phyloP scores from a whole-genome alignment of 2,888 invertebrate genomes.

The Strigamia maritima region DNA sequence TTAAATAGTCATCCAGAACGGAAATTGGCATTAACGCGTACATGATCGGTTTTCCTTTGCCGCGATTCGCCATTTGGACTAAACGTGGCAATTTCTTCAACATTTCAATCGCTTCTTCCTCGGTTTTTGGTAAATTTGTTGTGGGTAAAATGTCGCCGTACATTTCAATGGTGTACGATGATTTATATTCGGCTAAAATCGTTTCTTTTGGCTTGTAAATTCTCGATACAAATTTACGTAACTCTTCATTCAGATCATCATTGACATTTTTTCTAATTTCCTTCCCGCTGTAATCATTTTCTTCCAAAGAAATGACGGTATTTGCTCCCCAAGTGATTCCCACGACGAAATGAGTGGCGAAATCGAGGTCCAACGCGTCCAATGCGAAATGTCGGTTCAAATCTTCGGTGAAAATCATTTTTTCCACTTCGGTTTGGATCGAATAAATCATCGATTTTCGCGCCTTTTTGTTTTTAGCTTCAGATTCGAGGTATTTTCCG shows the following conservation, averaged over 20 bases:
- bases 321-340: background rate
- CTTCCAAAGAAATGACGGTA: background rate
- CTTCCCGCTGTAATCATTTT: background rate
- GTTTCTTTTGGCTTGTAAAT: background rate
- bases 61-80: background rate
- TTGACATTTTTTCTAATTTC: background rate
- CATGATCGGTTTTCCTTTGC: conserved; percentile 23
- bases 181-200: no score
- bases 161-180: no score
- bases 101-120: background rate
- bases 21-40: background rate
- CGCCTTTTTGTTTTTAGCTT: background rate
- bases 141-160: background rate
- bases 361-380: background rate
- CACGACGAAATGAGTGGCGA: conserved; percentile 3
- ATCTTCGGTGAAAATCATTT: background rate
- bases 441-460: background rate
- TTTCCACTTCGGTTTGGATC: background rate
- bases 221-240: background rate
- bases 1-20: background rate
- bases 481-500: background rate
- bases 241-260: background rate
- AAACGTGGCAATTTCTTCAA: background rate
- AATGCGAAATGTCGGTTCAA: background rate
- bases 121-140: background rate